Percentiles rank a stretch among this genome's conserved stretches.
Evolutionary conservation across 2,888 invertebrate species (phyloP).

Genomic region (Tiliacea aurago): DNA sequence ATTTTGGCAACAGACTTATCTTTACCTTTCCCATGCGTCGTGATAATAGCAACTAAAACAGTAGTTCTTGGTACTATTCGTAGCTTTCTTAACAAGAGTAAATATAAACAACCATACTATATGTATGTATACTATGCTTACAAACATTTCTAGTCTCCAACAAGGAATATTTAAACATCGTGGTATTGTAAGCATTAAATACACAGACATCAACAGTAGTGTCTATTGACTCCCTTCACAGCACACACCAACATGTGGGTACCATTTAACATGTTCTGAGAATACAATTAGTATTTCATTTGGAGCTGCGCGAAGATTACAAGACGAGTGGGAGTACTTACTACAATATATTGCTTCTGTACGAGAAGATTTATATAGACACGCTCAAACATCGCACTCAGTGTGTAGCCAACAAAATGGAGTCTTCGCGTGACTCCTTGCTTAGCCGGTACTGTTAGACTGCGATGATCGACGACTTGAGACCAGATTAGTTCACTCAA

Average conservation of each 20-base stretch:
- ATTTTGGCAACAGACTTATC: background rate
- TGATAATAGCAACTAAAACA: background rate
- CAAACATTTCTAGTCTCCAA: constrained; percentile 7
- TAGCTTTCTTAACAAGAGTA: background rate
- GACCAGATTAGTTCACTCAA: constrained; percentile 37
- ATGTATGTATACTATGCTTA: background rate
- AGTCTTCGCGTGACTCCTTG: constrained; percentile 65
- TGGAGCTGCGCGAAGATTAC: constrained; percentile 72
- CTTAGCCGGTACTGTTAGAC: constrained; percentile 34
- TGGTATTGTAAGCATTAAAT: constrained; percentile 51
- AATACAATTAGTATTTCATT: constrained; percentile 79
- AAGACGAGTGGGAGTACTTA: constrained; percentile 71
- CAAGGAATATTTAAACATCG: constrained; percentile 22
- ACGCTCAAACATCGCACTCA: constrained; percentile 60
- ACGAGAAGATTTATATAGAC: constrained; percentile 68
- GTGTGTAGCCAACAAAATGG: constrained; percentile 63
- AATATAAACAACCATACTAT: background rate
- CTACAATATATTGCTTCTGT: constrained; percentile 71
- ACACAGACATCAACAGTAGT: constrained; percentile 67
- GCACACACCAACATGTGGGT: constrained; percentile 62
- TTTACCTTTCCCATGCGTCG: background rate
- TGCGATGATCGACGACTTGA: constrained; percentile 49
- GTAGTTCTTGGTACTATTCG: background rate
- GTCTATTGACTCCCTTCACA: constrained; percentile 67
- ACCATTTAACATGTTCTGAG: constrained; percentile 69